phyloP scores from a whole-genome alignment of 2,797 vertebrate genomes.

The Intellagama lesueurii region DNA sequence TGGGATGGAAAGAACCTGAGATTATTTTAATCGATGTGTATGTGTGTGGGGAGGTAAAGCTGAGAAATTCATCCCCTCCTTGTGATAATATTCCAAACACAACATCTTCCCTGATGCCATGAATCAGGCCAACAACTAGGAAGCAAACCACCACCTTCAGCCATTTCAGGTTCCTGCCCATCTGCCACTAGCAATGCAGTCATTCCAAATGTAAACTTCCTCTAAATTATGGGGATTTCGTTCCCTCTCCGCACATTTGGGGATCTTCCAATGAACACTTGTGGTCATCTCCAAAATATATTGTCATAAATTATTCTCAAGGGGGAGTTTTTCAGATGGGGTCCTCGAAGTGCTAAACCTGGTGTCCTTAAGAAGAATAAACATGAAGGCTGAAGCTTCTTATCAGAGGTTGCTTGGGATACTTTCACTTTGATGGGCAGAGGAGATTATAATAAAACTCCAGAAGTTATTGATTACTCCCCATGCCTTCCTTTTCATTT shows the following conservation, averaged over 20 bases:
- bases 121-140: background rate
- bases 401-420: background rate
- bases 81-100: background rate
- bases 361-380: background rate
- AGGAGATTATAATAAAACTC: background rate
- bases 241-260: background rate
- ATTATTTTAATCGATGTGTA: no score
- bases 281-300: constrained; percentile 5
- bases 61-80: background rate
- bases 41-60: no score
- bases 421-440: background rate
- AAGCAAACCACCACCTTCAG: background rate
- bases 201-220: background rate
- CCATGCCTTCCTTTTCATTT: constrained; percentile 28
- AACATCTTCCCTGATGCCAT: background rate
- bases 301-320: background rate
- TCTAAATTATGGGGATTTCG: background rate
- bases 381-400: constrained; percentile 12
- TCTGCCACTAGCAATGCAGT: background rate
- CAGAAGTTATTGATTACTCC: constrained; percentile 8
- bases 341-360: background rate
- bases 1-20: background rate
- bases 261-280: constrained; percentile 14
- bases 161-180: background rate
- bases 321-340: rapidly evolving